A percentile compares a stretch with the other conserved stretches of the same genome.
phyloP scores from a whole-genome alignment of 2,113 vertebrate species.

The Zosterops hypoxanthus region DNA sequence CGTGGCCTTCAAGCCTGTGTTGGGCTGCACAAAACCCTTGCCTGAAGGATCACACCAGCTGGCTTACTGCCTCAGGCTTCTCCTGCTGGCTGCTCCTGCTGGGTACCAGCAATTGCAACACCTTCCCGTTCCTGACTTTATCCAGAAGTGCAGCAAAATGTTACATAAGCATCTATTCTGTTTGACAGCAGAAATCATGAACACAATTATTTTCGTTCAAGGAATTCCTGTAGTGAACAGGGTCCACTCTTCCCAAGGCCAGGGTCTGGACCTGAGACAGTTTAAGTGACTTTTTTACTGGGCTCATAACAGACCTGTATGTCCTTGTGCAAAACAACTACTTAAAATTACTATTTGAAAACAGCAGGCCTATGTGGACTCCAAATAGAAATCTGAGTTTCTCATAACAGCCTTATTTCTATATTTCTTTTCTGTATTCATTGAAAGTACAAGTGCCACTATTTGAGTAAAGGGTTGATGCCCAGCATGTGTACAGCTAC shows the following conservation, averaged over 20 bases:
- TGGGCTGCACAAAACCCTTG: neutral
- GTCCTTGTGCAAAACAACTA: neutral
- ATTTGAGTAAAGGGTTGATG: neutral
- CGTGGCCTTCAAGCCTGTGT: rapidly evolving
- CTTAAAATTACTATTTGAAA: conserved; percentile 10
- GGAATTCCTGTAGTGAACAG: neutral
- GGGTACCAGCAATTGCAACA: rapidly evolving
- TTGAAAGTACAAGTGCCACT: neutral
- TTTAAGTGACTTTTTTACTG: neutral
- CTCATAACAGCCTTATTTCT: neutral
- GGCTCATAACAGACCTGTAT: neutral
- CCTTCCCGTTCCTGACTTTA: neutral
- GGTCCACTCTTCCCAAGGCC: rapidly evolving
- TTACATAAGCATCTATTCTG: neutral
- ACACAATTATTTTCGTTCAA: neutral
- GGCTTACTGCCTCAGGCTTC: neutral
- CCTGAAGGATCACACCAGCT: neutral
- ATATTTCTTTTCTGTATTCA: neutral
- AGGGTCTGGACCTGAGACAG: neutral
- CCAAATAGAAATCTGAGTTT: neutral
- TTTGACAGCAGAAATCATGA: neutral
- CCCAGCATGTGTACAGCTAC: neutral
- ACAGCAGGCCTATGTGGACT: neutral
- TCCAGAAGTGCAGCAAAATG: neutral
- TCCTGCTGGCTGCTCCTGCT: neutral